phyloP scores from a whole-genome alignment of 2,113 vertebrate species.

The Callipepla squamata region DNA sequence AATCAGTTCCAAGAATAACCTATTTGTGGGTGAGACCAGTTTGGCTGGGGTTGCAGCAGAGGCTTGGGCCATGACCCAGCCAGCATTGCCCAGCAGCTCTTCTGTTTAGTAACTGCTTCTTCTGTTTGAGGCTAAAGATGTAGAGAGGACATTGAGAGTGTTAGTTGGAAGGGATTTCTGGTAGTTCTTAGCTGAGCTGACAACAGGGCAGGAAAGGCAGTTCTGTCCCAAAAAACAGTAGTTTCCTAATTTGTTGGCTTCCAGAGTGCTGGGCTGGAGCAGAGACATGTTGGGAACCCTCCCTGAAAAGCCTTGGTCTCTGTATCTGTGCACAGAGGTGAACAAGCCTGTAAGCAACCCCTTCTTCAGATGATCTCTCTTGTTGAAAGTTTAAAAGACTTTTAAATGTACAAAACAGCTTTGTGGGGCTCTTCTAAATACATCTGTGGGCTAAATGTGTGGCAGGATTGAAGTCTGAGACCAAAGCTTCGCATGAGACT shows the following conservation, averaged over 20 bases:
- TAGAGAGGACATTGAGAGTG: background rate
- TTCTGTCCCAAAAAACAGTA: background rate
- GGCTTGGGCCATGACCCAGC: background rate
- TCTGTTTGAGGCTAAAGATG: background rate
- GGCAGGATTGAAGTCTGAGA: background rate
- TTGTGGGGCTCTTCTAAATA: background rate
- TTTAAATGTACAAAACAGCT: background rate
- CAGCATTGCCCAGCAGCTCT: background rate
- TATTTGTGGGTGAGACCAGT: background rate
- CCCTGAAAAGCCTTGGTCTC: fast-evolving
- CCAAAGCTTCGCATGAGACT: background rate
- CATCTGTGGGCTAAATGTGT: background rate
- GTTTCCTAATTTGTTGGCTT: background rate
- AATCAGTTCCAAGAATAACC: background rate
- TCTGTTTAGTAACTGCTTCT: background rate
- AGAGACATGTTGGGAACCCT: background rate
- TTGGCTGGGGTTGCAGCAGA: background rate
- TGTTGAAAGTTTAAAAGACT: background rate
- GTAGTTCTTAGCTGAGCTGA: background rate
- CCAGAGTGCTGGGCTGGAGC: background rate
- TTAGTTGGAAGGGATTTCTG: background rate
- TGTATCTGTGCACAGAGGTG: background rate
- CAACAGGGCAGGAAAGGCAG: background rate
- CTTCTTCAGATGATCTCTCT: background rate
- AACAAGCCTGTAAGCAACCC: background rate